Base-by-base conservation (phyloP, 2,113 vertebrate species). In the Thunnus thynnus region DNA sequence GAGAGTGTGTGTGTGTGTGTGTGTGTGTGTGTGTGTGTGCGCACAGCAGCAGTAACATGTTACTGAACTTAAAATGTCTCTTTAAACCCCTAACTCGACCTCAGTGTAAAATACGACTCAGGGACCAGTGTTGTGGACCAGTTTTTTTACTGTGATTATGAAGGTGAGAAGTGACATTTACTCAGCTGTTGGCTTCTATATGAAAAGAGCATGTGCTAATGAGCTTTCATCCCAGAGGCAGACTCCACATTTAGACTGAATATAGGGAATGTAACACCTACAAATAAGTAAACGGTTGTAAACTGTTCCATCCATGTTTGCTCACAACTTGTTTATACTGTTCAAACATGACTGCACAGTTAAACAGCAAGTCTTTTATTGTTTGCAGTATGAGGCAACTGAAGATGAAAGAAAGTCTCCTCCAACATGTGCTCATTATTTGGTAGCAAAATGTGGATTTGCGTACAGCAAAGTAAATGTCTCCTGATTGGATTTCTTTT, bases 261-360 rank as follows among this genome's bases (percentile, higher is more conserved):
- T 64, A 72, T 73, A 58, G 12, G 83, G 84, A 91, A 87, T 91
- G 69, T 85, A 67, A 77, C 75, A 77, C 83, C 47, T 41, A 30
- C 25, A 62, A 25, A 67, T 11, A 30, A n/a, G 36, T 68, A 55
- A 55, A 48, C 74, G 58, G n/a, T 36, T 51, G 60, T 51, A 72
- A 25, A 18, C 22, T 50, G 5, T 5, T 61, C 13, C 25, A 4
- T 44, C 27, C 13, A 13, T 17, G 16, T 51, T 58, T 41, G 36
- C 61, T 61, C 30, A n/a, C 48, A 57, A 27, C 48, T 36, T 69
- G 18, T 75, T 68, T 57, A 60, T 57, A 48, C 48, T 57, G 46
- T 74, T 77, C 27, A 66, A 72, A 44, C 10, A 46, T 22, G 22
- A 16, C 22, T n/a, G 25, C 25, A 27, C 36, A 13, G 44, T 61